These are phyloP conservation scores for Pyrgilauda ruficollis DNA, from an alignment of 2,113 vertebrate species.

Conservation along the genomic window DNA sequence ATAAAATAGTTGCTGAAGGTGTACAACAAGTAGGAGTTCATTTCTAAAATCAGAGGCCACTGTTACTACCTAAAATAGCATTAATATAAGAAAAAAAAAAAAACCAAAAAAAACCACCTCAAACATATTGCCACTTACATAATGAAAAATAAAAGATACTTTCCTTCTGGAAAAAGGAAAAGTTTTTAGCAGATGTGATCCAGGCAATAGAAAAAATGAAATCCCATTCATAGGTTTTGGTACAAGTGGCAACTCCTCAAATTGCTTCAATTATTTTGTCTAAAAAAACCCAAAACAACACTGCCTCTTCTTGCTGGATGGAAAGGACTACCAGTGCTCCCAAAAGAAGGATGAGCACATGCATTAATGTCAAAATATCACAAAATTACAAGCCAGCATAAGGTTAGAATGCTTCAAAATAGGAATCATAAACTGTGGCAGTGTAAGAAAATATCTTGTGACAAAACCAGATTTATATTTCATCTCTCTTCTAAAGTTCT, in stretches of 20 bases:
- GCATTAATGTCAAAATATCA: background rate
- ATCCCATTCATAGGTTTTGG: background rate
- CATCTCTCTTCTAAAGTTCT: background rate
- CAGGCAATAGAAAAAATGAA: background rate
- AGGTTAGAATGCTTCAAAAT: background rate
- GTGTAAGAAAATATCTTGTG: background rate
- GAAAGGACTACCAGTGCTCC: background rate
- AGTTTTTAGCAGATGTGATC: background rate
- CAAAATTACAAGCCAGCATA: background rate
- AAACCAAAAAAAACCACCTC: background rate
- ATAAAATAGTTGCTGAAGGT: background rate
- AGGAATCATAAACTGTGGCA: fast-evolving
- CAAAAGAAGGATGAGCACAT: background rate
- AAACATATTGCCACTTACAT: background rate
- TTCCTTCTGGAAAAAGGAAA: background rate
- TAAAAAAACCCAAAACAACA: background rate
- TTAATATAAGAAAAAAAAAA: background rate
- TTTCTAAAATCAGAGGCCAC: fast-evolving
- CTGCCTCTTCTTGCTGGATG: background rate
- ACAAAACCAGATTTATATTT: background rate
- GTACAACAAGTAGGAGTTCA: background rate
- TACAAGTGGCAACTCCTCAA: background rate
- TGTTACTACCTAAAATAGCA: background rate
- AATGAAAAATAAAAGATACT: background rate
- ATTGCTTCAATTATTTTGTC: background rate